Evolutionary conservation across 2,888 invertebrate species (phyloP).

Genomic region (Phyto melanocephala): DNA sequence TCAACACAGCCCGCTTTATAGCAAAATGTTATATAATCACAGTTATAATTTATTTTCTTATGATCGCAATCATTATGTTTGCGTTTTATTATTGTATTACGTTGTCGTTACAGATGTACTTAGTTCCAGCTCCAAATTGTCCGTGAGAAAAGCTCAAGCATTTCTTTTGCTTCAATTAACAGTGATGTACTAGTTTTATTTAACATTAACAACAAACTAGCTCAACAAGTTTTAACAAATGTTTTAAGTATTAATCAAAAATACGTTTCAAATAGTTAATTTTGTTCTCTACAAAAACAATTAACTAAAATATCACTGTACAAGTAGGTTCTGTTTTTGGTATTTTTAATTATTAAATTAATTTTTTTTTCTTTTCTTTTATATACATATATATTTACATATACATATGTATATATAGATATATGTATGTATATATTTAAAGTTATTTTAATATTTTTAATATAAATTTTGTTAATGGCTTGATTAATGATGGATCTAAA

Average conservation of each 20-base stretch:
- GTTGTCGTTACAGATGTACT: slow-evolving; percentile 17
- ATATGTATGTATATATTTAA: no score
- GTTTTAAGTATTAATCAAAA: slow-evolving; percentile 44
- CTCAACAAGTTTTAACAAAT: slow-evolving; percentile 68
- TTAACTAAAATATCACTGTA: slow-evolving; percentile 51
- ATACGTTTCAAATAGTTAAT: not conserved
- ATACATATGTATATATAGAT: no score
- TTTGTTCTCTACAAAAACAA: slow-evolving; percentile 38
- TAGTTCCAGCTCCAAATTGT: slow-evolving; percentile 15
- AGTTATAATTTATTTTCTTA: slow-evolving; percentile 16
- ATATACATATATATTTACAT: no score
- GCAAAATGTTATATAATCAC: slow-evolving; percentile 47
- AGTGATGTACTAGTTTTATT: slow-evolving; percentile 52
- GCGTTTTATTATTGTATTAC: slow-evolving; percentile 22
- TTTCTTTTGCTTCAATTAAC: slow-evolving; percentile 63
- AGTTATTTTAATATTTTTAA: slow-evolving; percentile 2
- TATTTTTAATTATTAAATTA: slow-evolving; percentile 16
- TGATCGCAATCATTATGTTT: not conserved
- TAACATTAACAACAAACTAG: slow-evolving; percentile 68
- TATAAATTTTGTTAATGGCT: slow-evolving; percentile 15
- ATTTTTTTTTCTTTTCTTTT: not conserved
- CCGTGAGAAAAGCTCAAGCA: slow-evolving; percentile 18
- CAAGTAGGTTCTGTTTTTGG: slow-evolving; percentile 29
- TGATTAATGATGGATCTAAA: not conserved
- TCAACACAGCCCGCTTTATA: slow-evolving; percentile 28